Conservation (phyloP, 2,888 invertebrate species). For the Sphinx pinastri region DNA sequence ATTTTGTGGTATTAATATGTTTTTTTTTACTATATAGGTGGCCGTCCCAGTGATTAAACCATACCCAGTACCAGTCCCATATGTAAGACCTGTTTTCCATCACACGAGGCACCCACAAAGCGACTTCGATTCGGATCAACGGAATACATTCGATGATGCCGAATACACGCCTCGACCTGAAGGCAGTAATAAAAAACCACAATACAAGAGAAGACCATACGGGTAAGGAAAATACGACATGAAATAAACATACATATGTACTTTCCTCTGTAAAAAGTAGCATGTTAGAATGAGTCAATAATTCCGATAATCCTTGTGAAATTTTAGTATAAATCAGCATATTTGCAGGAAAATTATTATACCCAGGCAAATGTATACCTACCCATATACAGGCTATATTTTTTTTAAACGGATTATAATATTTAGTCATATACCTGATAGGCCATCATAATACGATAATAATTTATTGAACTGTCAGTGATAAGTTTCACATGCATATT, state of each 20-base stretch:
- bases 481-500: conserved; percentile 20
- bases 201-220: conserved; percentile 63
- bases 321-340: too few species aligned
- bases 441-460: too few species aligned
- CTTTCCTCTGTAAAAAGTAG: too few species aligned
- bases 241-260: neutral
- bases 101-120: conserved; percentile 66
- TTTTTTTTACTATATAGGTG: conserved; percentile 64
- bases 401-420: too few species aligned
- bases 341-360: too few species aligned
- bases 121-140: conserved; percentile 53
- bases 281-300: too few species aligned
- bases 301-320: too few species aligned
- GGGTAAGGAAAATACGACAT: conserved; percentile 49
- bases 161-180: conserved; percentile 67
- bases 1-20: conserved; percentile 24
- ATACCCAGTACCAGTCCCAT: conserved; percentile 88
- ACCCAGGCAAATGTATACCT: too few species aligned
- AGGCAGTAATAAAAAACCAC: conserved; percentile 52
- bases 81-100: conserved; percentile 83
- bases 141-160: conserved; percentile 52
- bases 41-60: conserved; percentile 89
- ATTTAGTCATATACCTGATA: too few species aligned
- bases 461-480: neutral
- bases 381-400: too few species aligned